These are phyloP conservation scores for Papilio elwesi DNA, from an alignment of 2,888 invertebrate genomes.

Conservation along the genomic window DNA sequence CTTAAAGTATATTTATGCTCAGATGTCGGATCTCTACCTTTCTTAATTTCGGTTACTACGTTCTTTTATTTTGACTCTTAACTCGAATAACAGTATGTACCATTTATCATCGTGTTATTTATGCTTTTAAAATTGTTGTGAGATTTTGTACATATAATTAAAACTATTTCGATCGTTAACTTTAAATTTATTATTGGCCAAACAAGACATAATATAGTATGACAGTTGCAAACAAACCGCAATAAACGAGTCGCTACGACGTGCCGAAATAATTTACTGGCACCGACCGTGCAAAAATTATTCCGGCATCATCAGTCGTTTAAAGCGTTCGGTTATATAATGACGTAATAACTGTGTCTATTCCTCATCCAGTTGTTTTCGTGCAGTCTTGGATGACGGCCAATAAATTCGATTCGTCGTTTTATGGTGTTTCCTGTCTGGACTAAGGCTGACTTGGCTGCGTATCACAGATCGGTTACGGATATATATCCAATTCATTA, in stretches of 20 bases:
- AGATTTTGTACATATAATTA: not conserved
- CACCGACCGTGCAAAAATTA: conserved; percentile 18
- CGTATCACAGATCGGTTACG: conserved; percentile 9
- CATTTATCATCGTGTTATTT: conserved; percentile 12
- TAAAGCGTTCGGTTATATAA: conserved; percentile 28
- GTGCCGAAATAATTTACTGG: conserved; percentile 32
- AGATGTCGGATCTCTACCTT: too few relatives aligned
- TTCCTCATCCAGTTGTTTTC: conserved; percentile 45
- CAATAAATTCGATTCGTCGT: conserved; percentile 46
- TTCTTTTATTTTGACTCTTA: not conserved
- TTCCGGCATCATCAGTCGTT: conserved; percentile 6
- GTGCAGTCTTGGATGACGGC: conserved; percentile 44
- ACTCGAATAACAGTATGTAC: not conserved
- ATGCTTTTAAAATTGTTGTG: not conserved
- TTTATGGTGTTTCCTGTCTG: conserved; percentile 48
- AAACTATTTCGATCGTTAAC: conserved; percentile 12
- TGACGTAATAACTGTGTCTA: conserved; percentile 37
- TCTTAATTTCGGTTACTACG: too few relatives aligned
- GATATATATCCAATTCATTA: conserved; percentile 15
- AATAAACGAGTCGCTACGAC: conserved; percentile 29
- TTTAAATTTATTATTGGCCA: conserved; percentile 19
- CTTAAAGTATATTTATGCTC: too few relatives aligned
- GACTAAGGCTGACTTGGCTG: conserved; percentile 30
- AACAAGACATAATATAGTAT: conserved; percentile 25
- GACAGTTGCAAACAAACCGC: conserved; percentile 35